These are phyloP conservation scores for Epinotia nisella DNA, from an alignment of 2,888 invertebrate genomes.

Conservation along the genomic window DNA sequence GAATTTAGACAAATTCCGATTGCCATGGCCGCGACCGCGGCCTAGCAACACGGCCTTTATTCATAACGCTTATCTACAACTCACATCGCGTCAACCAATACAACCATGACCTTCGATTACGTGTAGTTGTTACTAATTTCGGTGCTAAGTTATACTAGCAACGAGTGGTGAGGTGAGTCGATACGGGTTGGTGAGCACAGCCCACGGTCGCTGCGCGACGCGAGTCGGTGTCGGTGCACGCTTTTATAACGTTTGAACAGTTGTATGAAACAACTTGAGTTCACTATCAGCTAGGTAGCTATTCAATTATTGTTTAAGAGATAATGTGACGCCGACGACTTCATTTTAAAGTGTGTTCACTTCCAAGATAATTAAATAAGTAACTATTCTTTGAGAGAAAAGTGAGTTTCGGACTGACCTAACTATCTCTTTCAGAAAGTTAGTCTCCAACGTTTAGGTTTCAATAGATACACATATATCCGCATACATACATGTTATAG, in stretches of 20 bases:
- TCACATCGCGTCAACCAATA: not conserved
- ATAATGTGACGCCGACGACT: slow-evolving; percentile 5
- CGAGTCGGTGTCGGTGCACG: not conserved
- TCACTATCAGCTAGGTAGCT: not conserved
- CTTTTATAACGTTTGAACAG: slow-evolving; percentile 33
- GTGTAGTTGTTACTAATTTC: not conserved
- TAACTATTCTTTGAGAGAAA: not conserved
- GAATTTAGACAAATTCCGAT: slow-evolving; percentile 82
- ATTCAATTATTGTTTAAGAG: slow-evolving; percentile 25
- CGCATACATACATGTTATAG: too few species aligned
- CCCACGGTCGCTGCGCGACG: slow-evolving; percentile 44
- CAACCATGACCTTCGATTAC: not conserved
- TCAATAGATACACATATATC: too few species aligned
- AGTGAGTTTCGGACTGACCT: not conserved
- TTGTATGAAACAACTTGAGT: slow-evolving; percentile 22
- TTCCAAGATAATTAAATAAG: not conserved
- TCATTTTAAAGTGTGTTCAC: slow-evolving; percentile 13
- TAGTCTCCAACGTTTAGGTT: too few species aligned
- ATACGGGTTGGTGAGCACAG: slow-evolving; percentile 7
- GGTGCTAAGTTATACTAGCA: not conserved
- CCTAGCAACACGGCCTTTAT: slow-evolving; percentile 39
- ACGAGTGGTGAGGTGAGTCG: not conserved
- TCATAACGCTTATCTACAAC: not conserved
- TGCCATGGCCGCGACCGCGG: slow-evolving; percentile 58
- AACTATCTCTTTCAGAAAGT: too few species aligned